Evolutionary conservation across 2,888 invertebrate species (phyloP), one percentile per base, ranked within the genome.

Genomic region (Clanis bilineata): DNA sequence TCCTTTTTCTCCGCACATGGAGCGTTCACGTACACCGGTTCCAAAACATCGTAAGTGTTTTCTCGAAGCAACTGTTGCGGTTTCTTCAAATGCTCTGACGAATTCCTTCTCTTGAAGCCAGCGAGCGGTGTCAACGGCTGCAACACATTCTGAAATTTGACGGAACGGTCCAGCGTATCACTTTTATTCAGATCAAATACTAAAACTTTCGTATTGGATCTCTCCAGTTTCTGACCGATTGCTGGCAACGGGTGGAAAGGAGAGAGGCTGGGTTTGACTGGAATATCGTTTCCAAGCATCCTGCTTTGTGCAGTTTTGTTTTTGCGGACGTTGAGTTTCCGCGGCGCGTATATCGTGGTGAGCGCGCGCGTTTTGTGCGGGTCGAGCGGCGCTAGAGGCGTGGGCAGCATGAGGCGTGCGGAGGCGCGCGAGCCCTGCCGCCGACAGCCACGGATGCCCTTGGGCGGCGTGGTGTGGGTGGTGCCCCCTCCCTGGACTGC

Each of bases 211-310:
- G 90, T 84, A 61, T 85, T 85, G 10, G 82, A 70, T 51, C 77
- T 77, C 38, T 83, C 85, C 1, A 80, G 70, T 60, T 83, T 86
- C 70, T 91, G 85, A 28, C 91, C 90, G 61, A 93, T 93, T 6
- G 92, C 92, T 0, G 93, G 93, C 5, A 93, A 80, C 0, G 92
- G 92, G 32, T 85, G 86, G 76, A 93, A 93, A 0, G 92, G 92
- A 0, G 92, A 88, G 0, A 92, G 70, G 12, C 75, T 76, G 0
- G 86, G 77, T 71, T 91, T 90, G 60, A 87, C 70, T 4, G 82
- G 77, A 7, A 86, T 72, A 25, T 90, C 83, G 72, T 85, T 86
- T 54, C 90, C 86, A 47, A 92, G 75, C 93, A 93, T 92, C 62
- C 87, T 90, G 61, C 77, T 71, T 61, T 85, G 84, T 0, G 92